Percentiles rank a stretch among this genome's conserved stretches.
Conservation (phyloP, 2,797 vertebrate species). For the Eulemur rubriventer region DNA sequence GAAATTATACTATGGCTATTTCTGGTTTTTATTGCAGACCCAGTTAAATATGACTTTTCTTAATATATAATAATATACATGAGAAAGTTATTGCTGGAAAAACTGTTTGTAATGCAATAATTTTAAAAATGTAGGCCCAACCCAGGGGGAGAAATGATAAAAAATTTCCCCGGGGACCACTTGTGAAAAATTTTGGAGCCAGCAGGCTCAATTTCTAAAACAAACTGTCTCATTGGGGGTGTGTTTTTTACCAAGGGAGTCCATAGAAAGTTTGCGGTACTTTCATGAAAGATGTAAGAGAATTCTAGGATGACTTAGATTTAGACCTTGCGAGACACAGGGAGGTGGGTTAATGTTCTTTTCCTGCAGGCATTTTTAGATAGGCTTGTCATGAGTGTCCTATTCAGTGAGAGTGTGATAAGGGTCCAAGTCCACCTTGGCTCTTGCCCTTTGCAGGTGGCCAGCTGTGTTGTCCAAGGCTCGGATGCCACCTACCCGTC, state of each 20-base stretch:
- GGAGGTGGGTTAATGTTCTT: not conserved
- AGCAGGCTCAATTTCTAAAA: not conserved
- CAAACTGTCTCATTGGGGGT: not conserved
- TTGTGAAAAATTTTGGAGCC: not conserved
- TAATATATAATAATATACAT: not conserved
- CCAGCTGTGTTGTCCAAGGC: not conserved
- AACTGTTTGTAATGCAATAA: not conserved
- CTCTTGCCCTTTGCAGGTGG: not conserved
- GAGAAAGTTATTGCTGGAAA: conserved; percentile 16
- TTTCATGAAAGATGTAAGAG: not conserved
- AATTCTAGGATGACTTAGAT: not conserved
- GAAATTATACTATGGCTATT: not conserved
- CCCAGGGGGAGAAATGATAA: not conserved
- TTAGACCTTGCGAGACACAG: not conserved
- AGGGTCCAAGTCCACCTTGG: not conserved
- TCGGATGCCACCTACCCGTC: conserved; percentile 39
- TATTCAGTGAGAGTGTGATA: not conserved
- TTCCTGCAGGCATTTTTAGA: not conserved
- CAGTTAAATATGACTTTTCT: not conserved
- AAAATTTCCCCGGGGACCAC: not conserved
- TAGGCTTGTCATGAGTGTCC: not conserved
- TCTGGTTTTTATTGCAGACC: conserved; percentile 12
- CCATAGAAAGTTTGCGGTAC: not conserved
- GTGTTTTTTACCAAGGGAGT: not conserved
- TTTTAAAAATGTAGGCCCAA: conserved; percentile 11